These are phyloP conservation scores for Scalopus aquaticus DNA, from an alignment of 2,113 vertebrate species.

Conservation along the genomic window DNA sequence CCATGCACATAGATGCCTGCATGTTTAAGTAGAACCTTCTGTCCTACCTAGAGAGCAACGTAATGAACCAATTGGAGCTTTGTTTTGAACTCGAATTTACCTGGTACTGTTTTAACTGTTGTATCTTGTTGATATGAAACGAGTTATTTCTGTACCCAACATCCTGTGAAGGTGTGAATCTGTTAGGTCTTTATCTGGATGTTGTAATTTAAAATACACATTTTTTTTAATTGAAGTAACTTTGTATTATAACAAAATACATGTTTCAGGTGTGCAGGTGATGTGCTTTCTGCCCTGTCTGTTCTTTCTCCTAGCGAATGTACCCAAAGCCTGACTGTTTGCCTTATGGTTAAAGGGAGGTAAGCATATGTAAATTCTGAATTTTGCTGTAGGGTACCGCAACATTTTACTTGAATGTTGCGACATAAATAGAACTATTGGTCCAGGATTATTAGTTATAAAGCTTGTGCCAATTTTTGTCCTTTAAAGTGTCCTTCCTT, in stretches of 20 bases:
- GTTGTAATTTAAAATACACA: neutral
- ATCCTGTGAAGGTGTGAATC: constrained; percentile 34
- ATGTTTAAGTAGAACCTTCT: neutral
- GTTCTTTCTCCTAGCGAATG: neutral
- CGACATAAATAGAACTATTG: neutral
- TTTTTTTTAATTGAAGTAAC: too few relatives aligned
- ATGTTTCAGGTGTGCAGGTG: neutral
- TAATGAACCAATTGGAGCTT: neutral
- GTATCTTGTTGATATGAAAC: neutral
- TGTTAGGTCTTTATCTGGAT: constrained; percentile 37
- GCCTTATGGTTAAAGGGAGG: constrained; percentile 2
- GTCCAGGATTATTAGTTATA: constrained; percentile 66
- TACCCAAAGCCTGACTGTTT: constrained; percentile 40
- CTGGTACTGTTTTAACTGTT: constrained; percentile 3
- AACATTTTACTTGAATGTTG: constrained; percentile 67
- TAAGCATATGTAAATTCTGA: constrained; percentile 5
- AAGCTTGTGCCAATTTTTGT: constrained; percentile 32
- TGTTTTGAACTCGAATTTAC: neutral
- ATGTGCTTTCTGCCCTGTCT: neutral
- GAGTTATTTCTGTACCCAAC: constrained; percentile 38
- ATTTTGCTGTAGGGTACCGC: constrained; percentile 25
- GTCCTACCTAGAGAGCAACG: neutral
- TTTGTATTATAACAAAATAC: too few relatives aligned
- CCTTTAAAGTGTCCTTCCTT: constrained; percentile 72
- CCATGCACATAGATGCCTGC: neutral